phyloP scores from a whole-genome alignment of 2,113 vertebrate species.

The pig (Sus scrofa) region T2T-Sscrofa CM000826.6:107055501-107056000 shows the following conservation, averaged over 20 bases:
- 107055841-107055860: constrained; percentile 2
- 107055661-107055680: constrained; percentile 69
- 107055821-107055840: constrained; percentile 40
- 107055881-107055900: constrained; percentile 12
- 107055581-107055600: constrained; percentile 84
- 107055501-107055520: constrained; percentile 84
- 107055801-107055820: not conserved
- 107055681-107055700: constrained; percentile 69
- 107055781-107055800: constrained; percentile 1
- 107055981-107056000: not conserved
- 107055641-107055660: constrained; percentile 61
- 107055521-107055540: constrained; percentile 83
- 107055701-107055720: constrained; percentile 63
- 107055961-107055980: constrained; percentile 1
- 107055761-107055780: constrained; percentile 33
- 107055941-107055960: not conserved
- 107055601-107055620: constrained; percentile 84
- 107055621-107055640: constrained; percentile 70
- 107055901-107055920: not conserved
- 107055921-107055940: not conserved
- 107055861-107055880: constrained; percentile 48
- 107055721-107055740: constrained; percentile 58
- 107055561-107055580: constrained; percentile 81
- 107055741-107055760: constrained; percentile 32
- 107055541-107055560: constrained; percentile 84